Conservation (phyloP, 2,888 invertebrate species). For the Empis livida region DNA sequence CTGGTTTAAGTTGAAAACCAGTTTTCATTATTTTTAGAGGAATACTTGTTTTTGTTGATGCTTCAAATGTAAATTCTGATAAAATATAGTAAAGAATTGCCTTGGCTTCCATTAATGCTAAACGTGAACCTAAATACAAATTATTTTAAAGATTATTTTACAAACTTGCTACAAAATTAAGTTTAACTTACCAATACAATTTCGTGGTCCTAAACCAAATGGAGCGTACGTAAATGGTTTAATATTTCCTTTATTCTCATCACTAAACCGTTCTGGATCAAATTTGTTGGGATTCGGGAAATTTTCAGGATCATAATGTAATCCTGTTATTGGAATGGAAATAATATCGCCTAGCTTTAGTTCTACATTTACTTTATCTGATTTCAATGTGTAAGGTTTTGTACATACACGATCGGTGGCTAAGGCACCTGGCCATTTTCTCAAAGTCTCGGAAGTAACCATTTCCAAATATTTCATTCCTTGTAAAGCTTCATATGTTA, state of each 20-base stretch:
- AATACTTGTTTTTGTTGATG: slow-evolving; percentile 6
- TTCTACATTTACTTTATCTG: slow-evolving; percentile 22
- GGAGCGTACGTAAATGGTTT: slow-evolving; percentile 39
- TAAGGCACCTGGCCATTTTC: slow-evolving; percentile 40
- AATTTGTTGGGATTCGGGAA: slow-evolving; percentile 44
- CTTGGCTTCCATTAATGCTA: slow-evolving; percentile 13
- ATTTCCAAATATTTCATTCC: slow-evolving; percentile 47
- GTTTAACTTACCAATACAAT: slow-evolving; percentile 42
- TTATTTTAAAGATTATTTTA: not conserved
- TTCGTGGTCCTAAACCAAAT: slow-evolving; percentile 47
- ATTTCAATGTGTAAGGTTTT: slow-evolving; percentile 37
- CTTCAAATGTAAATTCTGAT: slow-evolving; percentile 10
- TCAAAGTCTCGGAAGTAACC: slow-evolving; percentile 39
- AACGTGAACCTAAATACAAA: slow-evolving; percentile 9
- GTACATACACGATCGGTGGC: slow-evolving; percentile 39
- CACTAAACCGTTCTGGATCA: slow-evolving; percentile 45
- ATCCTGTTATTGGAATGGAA: slow-evolving; percentile 33
- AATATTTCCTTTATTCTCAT: slow-evolving; percentile 41
- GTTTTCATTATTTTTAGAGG: slow-evolving; percentile 5
- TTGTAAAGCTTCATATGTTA: slow-evolving; percentile 43
- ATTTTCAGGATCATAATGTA: slow-evolving; percentile 41
- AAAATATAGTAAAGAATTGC: slow-evolving; percentile 10
- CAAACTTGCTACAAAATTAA: slow-evolving; percentile 9
- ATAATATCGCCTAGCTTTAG: slow-evolving; percentile 23
- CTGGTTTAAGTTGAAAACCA: slow-evolving; percentile 2